phyloP scores from a whole-genome alignment of 2,113 vertebrate species.

The Diadophis punctatus region DNA sequence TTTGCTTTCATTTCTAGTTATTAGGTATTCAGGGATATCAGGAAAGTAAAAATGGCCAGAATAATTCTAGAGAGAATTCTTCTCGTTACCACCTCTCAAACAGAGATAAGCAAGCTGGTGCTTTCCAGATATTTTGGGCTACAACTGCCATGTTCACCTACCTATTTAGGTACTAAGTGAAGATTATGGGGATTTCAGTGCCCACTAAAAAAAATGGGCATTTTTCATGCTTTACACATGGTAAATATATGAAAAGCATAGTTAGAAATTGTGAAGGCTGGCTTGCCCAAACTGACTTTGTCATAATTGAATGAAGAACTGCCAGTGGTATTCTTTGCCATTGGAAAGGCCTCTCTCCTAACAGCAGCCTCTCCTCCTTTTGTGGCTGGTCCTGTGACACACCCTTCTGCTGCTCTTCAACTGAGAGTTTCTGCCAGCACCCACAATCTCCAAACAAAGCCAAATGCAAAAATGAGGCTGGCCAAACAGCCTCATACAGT shows the following conservation, averaged over 20 bases:
- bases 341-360: background rate
- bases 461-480: slow-evolving; percentile 1
- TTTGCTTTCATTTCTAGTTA: background rate
- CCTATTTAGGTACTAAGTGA: background rate
- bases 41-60: background rate
- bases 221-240: background rate
- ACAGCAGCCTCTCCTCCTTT: background rate
- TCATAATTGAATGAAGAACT: background rate
- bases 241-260: background rate
- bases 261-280: background rate
- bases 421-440: slow-evolving; percentile 7
- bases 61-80: background rate
- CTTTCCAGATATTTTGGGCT: background rate
- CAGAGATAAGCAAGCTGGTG: background rate
- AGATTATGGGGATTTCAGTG: background rate
- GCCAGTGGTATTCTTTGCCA: background rate
- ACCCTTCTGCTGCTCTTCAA: slow-evolving; percentile 2
- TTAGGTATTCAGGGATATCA: background rate
- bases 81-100: background rate
- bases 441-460: slow-evolving; percentile 9
- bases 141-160: background rate
- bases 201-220: background rate
- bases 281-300: background rate
- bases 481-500: background rate
- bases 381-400: slow-evolving; percentile 6